Conservation (phyloP, 2,797 vertebrate genomes). For the Neopelma chrysocephalum region DNA sequence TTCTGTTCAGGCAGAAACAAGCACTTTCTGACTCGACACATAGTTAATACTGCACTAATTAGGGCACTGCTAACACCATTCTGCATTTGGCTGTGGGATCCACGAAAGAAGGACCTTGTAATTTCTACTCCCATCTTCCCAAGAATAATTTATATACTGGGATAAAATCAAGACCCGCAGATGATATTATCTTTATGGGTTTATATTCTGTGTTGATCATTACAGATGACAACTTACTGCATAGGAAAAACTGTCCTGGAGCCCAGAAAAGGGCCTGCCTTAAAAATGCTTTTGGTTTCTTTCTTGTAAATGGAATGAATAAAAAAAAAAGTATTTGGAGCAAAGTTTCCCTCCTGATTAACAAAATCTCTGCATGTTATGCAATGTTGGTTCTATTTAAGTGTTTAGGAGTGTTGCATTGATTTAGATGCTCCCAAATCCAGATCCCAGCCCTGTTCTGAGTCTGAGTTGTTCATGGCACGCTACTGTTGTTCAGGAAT, state of each 20-base stretch:
- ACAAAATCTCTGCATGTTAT: neutral
- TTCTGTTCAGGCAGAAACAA: neutral
- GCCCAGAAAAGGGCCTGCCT: neutral
- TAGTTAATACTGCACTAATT: neutral
- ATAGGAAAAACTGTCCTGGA: neutral
- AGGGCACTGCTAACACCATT: neutral
- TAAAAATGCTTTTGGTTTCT: neutral
- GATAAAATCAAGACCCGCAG: neutral
- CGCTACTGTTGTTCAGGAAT: neutral
- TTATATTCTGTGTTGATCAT: neutral
- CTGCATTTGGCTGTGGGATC: neutral
- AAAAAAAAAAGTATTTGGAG: neutral
- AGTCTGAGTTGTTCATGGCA: neutral
- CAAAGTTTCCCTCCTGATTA: neutral
- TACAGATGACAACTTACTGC: neutral
- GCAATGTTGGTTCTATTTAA: neutral
- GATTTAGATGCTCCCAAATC: neutral
- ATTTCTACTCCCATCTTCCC: neutral
- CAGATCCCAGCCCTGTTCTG: neutral
- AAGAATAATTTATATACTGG: neutral
- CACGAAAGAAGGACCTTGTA: neutral
- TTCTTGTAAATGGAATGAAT: neutral
- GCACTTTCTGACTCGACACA: neutral
- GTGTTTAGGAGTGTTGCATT: neutral
- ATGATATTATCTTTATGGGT: neutral